Base-by-base conservation (phyloP, 2,888 invertebrate genomes). In the Odontocerum albicorne region DNA sequence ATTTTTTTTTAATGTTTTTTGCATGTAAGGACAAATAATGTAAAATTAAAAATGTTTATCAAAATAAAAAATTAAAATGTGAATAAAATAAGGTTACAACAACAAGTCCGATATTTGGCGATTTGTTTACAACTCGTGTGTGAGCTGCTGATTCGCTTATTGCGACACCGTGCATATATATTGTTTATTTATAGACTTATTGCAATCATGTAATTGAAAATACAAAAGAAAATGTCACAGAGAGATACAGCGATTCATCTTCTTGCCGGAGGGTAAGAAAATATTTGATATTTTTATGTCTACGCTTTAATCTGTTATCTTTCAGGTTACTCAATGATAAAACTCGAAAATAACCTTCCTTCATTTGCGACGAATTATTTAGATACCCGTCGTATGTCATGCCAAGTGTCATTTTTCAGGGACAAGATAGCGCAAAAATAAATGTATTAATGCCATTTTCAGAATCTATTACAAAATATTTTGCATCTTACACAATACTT, bases 201-300 rank as follows among this genome's bases (percentile, higher is more conserved):
- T 71, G 71, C 73, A 75, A 75, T 73, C 72, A 78, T 78, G 77
- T 78, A 75, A 76, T 72, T 72, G 44, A 49, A 57, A 57, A 45
- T 49, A 16, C 42, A 27, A 32, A 38, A 16, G 32, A 57, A 57
- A 51, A 87, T 86, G 87, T 83, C 84, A 81, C 87, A 88, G 73
- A 83, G 82, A 74, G 93, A 94, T 78, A 92, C 92, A 65, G 84
- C 94, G 66, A 93, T 95, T 77, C 95, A 96, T 80, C 86, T 96
- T 68, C 81, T 95, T 67, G 95, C 95, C 73, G 96, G 96, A 83
- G 95, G 95, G 96, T 96, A 82, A 85, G 92, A 51, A 32, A 22
- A 45, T 49, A 45, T 31, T 12, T 39, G 40, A 55, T 52, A 22
- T 38, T 42, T 49, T 55, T 12, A 16, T 16, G n/a, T 43, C 40